A percentile compares a stretch with the other conserved stretches of the same genome.
Conservation (phyloP, 2,888 invertebrate species). For the Phytoseiulus persimilis region DNA sequence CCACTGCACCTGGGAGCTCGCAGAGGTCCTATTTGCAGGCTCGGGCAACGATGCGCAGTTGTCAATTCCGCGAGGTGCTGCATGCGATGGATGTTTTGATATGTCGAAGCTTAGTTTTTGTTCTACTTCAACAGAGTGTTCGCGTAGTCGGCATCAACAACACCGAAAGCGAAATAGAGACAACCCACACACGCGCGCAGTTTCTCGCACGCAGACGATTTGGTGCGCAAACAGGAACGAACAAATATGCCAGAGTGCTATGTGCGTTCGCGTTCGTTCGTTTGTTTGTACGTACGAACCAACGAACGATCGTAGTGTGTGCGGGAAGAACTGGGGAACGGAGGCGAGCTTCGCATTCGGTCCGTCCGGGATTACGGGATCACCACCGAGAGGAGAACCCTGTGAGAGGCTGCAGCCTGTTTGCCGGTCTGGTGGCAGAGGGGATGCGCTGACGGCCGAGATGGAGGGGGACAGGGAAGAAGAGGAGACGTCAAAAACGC, state of each 20-base stretch:
- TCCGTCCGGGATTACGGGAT: not conserved
- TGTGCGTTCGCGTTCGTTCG: not conserved
- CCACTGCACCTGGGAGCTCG: too few relatives aligned
- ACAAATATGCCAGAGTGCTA: constrained; percentile 5
- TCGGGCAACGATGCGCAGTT: not conserved
- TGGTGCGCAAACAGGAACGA: not conserved
- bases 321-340: not conserved
- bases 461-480: not conserved
- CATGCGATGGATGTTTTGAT: not conserved
- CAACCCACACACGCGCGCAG: not conserved
- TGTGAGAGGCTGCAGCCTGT: not conserved
- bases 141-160: not conserved
- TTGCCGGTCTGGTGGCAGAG: not conserved
- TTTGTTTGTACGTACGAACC: not conserved
- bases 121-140: not conserved
- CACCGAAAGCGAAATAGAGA: not conserved
- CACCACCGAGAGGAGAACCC: not conserved
- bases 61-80: not conserved
- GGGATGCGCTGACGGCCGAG: not conserved
- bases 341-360: not conserved
- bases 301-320: not conserved
- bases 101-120: not conserved
- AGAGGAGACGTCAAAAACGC: not conserved
- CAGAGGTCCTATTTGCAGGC: too few relatives aligned
- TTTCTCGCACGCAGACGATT: not conserved